Percentiles rank a stretch among this genome's conserved stretches.
phyloP scores from a whole-genome alignment of 2,113 vertebrate species.

The Ranitomeya imitator region DNA sequence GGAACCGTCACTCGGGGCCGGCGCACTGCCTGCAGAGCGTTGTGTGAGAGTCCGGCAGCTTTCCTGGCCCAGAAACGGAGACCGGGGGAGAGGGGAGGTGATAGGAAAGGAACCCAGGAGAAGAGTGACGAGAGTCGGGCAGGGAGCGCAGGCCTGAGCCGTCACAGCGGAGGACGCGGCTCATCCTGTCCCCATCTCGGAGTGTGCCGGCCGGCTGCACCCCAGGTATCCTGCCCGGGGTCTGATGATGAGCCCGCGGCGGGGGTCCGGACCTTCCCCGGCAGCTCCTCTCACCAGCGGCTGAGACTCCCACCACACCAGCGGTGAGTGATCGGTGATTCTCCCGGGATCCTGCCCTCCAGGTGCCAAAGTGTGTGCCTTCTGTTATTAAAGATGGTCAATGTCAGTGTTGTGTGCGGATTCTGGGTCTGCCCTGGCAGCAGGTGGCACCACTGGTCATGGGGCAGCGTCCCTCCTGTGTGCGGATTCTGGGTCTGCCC shows the following conservation, averaged over 20 bases:
- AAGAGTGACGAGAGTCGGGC: conserved; percentile 12
- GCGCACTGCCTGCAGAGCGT: neutral
- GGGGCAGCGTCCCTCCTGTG: too few relatives aligned
- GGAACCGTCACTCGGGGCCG: conserved; percentile 31
- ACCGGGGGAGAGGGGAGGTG: conserved; percentile 40
- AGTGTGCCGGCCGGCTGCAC: neutral
- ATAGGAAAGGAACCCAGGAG: neutral
- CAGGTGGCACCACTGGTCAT: neutral
- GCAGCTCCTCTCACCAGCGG: conserved; percentile 54
- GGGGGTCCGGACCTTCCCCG: conserved; percentile 53
- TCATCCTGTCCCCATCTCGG: neutral
- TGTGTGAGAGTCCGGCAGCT: neutral
- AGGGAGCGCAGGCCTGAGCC: neutral
- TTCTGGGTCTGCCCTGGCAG: neutral
- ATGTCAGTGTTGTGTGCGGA: neutral
- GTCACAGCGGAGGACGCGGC: neutral
- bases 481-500: too few relatives aligned
- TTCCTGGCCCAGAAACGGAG: conserved; percentile 37
- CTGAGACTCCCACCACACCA: conserved; percentile 45
- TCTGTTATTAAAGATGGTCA: too few relatives aligned
- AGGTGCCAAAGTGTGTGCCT: too few relatives aligned
- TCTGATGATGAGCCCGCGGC: conserved; percentile 55
- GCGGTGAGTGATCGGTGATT: conserved; percentile 27
- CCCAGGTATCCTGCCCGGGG: conserved; percentile 20
- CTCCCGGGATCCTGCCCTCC: too few relatives aligned